Percentiles rank a stretch among this genome's conserved stretches.
Evolutionary conservation across 2,888 invertebrate species (phyloP).

Genomic region (Cancer borealis): DNA sequence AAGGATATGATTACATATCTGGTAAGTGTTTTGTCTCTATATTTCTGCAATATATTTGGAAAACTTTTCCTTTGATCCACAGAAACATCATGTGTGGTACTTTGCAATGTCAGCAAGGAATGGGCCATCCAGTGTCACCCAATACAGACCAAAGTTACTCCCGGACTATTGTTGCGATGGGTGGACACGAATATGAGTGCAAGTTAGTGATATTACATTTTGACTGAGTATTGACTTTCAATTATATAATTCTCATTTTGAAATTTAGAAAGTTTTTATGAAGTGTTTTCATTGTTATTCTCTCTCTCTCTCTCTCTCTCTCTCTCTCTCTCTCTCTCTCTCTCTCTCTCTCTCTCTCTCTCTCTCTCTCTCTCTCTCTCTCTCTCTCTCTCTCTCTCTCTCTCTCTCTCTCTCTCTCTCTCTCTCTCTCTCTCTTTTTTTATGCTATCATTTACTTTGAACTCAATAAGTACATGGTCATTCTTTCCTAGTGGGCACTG

Average conservation of each 20-base stretch:
- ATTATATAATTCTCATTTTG: not conserved
- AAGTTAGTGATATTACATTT: slow-evolving; percentile 85
- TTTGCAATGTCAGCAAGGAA: slow-evolving; percentile 95
- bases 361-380: slow-evolving; percentile 53
- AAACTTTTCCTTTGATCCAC: slow-evolving; percentile 67
- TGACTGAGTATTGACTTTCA: not conserved
- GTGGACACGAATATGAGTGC: slow-evolving; percentile 95
- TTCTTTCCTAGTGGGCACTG: no score
- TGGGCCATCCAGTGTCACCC: slow-evolving; percentile 88
- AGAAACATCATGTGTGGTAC: slow-evolving; percentile 96
- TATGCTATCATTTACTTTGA: no score
- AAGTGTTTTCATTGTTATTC: no score
- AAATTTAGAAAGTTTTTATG: not conserved
- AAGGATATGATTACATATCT: not conserved
- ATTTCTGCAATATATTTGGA: not conserved
- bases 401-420: no score
- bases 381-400: slow-evolving; percentile 39
- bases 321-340: slow-evolving; percentile 47
- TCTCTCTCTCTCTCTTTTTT: no score
- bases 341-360: slow-evolving; percentile 42
- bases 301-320: not conserved
- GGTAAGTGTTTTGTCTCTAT: not conserved
- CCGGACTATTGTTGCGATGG: slow-evolving; percentile 93
- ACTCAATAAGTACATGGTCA: no score
- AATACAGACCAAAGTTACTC: slow-evolving; percentile 83